A percentile compares a stretch with the other conserved stretches of the same genome.
phyloP scores from a whole-genome alignment of 37 sponge, comb jelly and placozoan genomes.

The Cladorhizidae sp. region DNA sequence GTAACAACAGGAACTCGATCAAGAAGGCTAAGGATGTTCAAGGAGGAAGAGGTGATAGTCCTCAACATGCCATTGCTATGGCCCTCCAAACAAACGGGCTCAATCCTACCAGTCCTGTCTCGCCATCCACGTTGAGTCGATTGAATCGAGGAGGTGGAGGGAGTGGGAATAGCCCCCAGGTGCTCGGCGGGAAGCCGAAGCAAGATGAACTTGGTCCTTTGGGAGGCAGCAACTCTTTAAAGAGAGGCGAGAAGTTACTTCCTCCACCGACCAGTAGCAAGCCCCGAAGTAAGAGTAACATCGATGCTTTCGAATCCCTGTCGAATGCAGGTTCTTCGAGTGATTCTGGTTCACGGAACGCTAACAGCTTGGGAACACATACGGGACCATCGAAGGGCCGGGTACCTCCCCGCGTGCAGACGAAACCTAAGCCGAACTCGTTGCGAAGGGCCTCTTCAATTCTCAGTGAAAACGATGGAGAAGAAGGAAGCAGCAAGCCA shows the following conservation, averaged over 20 bases:
- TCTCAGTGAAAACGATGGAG: neutral
- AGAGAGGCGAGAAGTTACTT: neutral
- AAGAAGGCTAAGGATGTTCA: no score
- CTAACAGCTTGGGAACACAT: neutral
- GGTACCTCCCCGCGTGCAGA: neutral
- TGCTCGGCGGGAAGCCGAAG: no score
- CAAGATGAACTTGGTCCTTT: no score
- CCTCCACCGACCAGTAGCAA: neutral
- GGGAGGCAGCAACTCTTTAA: neutral
- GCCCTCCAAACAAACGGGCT: neutral
- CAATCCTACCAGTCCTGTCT: neutral
- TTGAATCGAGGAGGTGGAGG: neutral
- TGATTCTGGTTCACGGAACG: neutral
- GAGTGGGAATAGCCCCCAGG: neutral
- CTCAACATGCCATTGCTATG: neutral
- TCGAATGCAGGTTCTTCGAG: neutral
- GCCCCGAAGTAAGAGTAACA: neutral
- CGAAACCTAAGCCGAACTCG: neutral
- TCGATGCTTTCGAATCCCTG: neutral
- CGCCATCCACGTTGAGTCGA: neutral
- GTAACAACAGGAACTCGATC: no score
- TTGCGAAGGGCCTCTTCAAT: neutral
- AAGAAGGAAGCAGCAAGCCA: neutral
- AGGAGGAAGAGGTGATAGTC: no score
- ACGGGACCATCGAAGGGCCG: neutral